A percentile compares a stretch with the other conserved stretches of the same genome.
Conservation (phyloP, 2,113 vertebrate species). For the Antechinus stuartii region DNA sequence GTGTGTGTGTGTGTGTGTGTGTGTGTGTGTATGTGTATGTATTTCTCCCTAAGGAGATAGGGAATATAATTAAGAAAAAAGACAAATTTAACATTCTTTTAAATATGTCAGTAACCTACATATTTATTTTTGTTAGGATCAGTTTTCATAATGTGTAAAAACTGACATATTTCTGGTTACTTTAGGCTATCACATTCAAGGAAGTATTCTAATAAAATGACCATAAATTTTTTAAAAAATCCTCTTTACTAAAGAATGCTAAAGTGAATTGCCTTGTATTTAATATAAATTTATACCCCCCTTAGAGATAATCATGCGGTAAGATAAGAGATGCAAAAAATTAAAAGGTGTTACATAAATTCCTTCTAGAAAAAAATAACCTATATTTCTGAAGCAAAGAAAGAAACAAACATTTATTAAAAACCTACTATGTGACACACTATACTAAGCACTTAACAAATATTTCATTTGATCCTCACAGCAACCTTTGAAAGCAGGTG, state of each 20-base stretch:
- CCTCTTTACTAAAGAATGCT: not conserved
- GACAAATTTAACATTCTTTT: not conserved
- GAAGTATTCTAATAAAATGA: not conserved
- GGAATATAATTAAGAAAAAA: not conserved
- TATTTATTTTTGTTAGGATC: not conserved
- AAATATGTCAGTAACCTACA: not conserved
- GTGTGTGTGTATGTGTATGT: not conserved
- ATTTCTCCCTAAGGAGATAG: not conserved
- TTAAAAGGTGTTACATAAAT: slow-evolving; percentile 55
- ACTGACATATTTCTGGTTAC: not conserved
- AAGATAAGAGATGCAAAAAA: slow-evolving; percentile 29
- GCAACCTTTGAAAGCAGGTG: too few relatives aligned
- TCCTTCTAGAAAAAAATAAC: slow-evolving; percentile 6
- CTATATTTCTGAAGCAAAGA: slow-evolving; percentile 36
- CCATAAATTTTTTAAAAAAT: too few relatives aligned
- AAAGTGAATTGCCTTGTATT: slow-evolving; percentile 29
- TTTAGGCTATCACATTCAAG: not conserved
- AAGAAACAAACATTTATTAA: too few relatives aligned
- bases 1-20: too few relatives aligned
- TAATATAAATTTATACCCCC: slow-evolving; percentile 59
- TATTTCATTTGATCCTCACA: too few relatives aligned
- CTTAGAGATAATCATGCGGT: slow-evolving; percentile 45
- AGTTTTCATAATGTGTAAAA: not conserved
- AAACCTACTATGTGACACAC: too few relatives aligned
- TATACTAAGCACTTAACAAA: too few relatives aligned